Percentiles rank a stretch among this genome's conserved stretches.
Conservation (phyloP, 2,113 vertebrate species). For the zebrafish (Danio rerio) region DNA sequence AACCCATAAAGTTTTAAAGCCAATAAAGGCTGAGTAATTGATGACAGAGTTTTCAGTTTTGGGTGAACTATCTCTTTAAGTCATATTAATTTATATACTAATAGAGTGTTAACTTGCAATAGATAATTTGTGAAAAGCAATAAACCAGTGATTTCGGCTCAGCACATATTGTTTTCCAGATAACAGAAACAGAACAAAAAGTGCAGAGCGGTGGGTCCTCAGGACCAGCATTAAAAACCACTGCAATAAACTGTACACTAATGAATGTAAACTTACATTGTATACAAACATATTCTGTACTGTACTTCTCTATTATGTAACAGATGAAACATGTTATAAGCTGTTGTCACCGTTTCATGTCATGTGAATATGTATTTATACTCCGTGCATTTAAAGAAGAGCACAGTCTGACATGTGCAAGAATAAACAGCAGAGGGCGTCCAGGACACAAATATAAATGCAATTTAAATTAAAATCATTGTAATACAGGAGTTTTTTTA, state of each 20-base stretch:
- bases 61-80: background rate
- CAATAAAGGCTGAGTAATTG: too few relatives aligned
- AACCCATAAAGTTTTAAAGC: too few relatives aligned
- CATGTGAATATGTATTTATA: background rate
- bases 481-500: too few relatives aligned
- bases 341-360: background rate
- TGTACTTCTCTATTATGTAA: background rate
- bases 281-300: background rate
- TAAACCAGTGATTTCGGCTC: too few relatives aligned
- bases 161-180: too few relatives aligned
- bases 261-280: background rate
- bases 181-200: too few relatives aligned
- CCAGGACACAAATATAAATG: constrained; percentile 53
- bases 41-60: too few relatives aligned
- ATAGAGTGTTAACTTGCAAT: too few relatives aligned
- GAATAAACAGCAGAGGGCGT: constrained; percentile 69
- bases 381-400: background rate
- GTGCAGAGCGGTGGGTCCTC: too few relatives aligned
- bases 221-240: too few relatives aligned
- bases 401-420: background rate
- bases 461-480: background rate
- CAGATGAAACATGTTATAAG: background rate
- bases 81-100: background rate
- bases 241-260: too few relatives aligned
- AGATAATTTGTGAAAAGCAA: too few relatives aligned